Base-by-base conservation (phyloP, 2,797 vertebrate genomes). In the Scomberomorus guttatus region DNA sequence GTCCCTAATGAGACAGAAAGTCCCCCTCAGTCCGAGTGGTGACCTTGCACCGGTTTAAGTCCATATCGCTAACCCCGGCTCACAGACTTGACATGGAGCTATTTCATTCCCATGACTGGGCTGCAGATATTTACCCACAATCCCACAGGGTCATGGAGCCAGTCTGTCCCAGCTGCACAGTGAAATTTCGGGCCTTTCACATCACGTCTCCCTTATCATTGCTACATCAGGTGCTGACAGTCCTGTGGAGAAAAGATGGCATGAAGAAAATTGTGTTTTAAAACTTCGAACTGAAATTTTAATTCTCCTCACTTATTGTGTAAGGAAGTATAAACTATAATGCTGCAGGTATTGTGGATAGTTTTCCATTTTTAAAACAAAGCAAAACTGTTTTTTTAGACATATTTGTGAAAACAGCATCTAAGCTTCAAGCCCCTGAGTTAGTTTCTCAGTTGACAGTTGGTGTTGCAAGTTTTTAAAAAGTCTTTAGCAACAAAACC, bases 21-120 rank as follows among this genome's bases (percentile, higher is more conserved):
- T 88, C 62, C 84, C 81, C 44, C 62, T 81, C 51, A 5, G 67
- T 76, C 69, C 10, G 11, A 76, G 75, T 13, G 1, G 46, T 90
- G 91, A 92, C 87, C 88, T 89, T 75, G 66, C 37, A 22, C 68
- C 13, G 39, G 68, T 79, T 50, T 88, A 71, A 82, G 63, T 86
- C 79, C 77, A 81, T 90, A 90, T 90, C 74, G 86, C 76, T 85
- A 74, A 87, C 85, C 84, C 65, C 13, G 0, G 51, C 71, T 85
- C 81, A 66, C 60, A 66, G 79, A 83, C 79, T 86, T 87, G 85
- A 89, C 83, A 87, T 81, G 55, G 34, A 86, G 80, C 74, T 75
- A 80, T 91, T 94, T 92, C 79, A 89, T 94, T 94, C 93, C 92
- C 94, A 94, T 94, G 92, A 91, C 90, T 94, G 85, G 84, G 79